These are phyloP conservation scores for Laticauda laticaudata DNA, from an alignment of 2,113 vertebrate genomes.

Conservation along the genomic window DNA sequence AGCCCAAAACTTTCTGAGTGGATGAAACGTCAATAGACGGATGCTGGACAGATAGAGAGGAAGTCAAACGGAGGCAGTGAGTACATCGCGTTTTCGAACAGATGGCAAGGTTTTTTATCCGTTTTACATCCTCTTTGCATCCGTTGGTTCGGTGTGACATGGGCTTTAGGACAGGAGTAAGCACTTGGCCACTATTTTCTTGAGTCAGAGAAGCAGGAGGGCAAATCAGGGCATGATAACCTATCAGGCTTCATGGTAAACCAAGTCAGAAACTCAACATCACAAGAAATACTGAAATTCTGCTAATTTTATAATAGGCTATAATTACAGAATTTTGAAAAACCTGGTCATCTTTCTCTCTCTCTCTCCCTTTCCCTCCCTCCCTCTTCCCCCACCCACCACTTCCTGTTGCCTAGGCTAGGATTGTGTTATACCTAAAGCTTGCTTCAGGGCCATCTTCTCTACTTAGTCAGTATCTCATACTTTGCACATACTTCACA, in stretches of 20 bases:
- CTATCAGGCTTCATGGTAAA: background rate
- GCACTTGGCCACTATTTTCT: background rate
- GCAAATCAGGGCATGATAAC: background rate
- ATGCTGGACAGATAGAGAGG: no score
- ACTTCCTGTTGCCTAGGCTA: background rate
- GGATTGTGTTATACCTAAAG: background rate
- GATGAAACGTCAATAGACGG: no score
- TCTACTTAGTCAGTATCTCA: background rate
- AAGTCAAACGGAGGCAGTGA: no score
- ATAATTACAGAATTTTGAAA: background rate
- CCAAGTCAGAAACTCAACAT: background rate
- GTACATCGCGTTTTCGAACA: no score
- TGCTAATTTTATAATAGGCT: background rate
- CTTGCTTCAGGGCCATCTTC: background rate
- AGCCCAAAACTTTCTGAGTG: no score
- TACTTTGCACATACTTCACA: background rate
- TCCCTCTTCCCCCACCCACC: background rate
- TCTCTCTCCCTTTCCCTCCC: background rate
- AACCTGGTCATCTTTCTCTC: background rate
- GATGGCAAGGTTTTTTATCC: no score
- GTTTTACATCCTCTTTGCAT: no score
- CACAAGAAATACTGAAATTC: background rate
- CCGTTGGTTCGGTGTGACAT: no score
- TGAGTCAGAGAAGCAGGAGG: background rate
- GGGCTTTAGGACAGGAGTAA: background rate